A percentile compares a stretch with the other conserved stretches of the same genome.
These are phyloP conservation scores for Ictalurus furcatus DNA, from an alignment of 2,113 vertebrate genomes.

Conservation along the genomic window DNA sequence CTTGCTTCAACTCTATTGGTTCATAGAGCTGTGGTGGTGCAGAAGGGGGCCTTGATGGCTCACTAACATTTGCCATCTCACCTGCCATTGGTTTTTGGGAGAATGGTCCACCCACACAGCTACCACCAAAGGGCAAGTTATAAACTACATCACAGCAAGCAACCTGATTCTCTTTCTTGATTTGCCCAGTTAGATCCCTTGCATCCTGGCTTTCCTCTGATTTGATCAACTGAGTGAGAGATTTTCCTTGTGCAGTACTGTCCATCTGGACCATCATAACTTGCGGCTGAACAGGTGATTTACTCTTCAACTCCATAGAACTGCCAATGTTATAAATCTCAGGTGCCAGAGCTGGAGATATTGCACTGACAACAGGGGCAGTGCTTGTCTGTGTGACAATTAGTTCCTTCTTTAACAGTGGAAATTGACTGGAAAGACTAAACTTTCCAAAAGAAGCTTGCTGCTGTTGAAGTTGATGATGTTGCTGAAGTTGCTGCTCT, in stretches of 20 bases:
- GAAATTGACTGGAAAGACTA: conserved; percentile 77
- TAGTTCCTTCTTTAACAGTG: conserved; percentile 82
- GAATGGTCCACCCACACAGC: conserved; percentile 82
- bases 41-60: conserved; percentile 66
- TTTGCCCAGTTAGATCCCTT: conserved; percentile 82
- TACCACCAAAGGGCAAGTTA: conserved; percentile 89
- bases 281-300: conserved; percentile 81
- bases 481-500: conserved; percentile 77
- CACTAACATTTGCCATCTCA: conserved; percentile 73
- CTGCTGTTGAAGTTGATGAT: conserved; percentile 74
- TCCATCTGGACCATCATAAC: conserved; percentile 90
- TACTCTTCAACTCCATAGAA: conserved; percentile 81
- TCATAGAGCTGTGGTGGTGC: conserved; percentile 64
- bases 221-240: conserved; percentile 86
- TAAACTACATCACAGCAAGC: conserved; percentile 96
- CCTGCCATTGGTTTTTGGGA: conserved; percentile 74
- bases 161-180: conserved; percentile 87
- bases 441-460: conserved; percentile 82
- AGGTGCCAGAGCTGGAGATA: conserved; percentile 67
- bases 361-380: conserved; percentile 68
- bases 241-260: conserved; percentile 66
- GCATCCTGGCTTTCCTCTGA: conserved; percentile 79
- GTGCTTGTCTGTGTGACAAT: conserved; percentile 80
- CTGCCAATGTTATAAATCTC: conserved; percentile 76
- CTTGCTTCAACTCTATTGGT: conserved; percentile 70